Conservation (phyloP, 2,797 vertebrate genomes). For the Rhincodon typus region DNA sequence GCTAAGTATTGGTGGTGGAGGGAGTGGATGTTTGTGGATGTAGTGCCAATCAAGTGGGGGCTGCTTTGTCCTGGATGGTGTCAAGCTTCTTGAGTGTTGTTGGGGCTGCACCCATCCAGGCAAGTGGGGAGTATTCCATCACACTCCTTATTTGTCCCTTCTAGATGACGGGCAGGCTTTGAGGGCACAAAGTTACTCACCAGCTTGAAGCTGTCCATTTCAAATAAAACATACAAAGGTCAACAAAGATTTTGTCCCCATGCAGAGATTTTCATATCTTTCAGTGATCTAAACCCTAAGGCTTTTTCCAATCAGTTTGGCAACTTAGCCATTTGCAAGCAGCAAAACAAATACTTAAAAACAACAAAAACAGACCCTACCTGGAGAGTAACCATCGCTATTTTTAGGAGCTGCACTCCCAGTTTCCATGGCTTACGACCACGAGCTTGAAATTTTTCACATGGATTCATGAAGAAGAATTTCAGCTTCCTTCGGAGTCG, state of each 20-base stretch:
- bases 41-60: no score
- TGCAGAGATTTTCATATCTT: neutral
- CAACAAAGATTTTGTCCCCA: neutral
- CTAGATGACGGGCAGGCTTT: neutral
- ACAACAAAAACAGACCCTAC: conserved; percentile 49
- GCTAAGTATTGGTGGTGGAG: no score
- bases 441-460: conserved; percentile 84
- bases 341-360: neutral
- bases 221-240: neutral
- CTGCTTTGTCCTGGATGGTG: no score
- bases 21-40: no score
- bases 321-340: neutral
- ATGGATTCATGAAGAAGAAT: conserved; percentile 96
- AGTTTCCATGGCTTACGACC: conserved; percentile 92
- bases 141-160: no score
- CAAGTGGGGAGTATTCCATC: no score
- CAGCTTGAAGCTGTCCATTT: neutral
- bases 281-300: no score
- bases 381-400: conserved; percentile 82
- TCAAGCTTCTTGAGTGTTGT: no score
- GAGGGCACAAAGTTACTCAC: neutral
- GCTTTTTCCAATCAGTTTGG: neutral
- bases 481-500: conserved; percentile 81
- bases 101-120: no score
- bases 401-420: conserved; percentile 83